Evolutionary conservation across 2,888 invertebrate genomes (phyloP).

Genomic region (Drosophila rellima): DNA sequence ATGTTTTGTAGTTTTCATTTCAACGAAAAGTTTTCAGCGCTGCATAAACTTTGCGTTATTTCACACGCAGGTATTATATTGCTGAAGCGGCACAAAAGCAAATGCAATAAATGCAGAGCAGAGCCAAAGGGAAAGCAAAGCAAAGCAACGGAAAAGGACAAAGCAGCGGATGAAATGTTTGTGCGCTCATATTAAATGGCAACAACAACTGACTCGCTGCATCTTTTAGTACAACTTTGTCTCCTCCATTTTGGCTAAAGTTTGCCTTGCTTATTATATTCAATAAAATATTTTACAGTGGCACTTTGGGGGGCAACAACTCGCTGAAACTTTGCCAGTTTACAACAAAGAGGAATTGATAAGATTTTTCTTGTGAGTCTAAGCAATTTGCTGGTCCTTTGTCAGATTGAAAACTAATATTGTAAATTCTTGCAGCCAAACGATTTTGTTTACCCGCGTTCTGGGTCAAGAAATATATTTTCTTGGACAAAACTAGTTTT

Average conservation of each 20-base stretch:
- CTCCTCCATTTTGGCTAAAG: conserved; percentile 63
- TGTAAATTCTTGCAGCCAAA: conserved; percentile 69
- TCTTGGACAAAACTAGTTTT: conserved; percentile 12
- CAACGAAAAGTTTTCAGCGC: conserved; percentile 71
- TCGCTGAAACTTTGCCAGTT: conserved; percentile 62
- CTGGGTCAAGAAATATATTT: conserved; percentile 39
- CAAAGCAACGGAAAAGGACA: conserved; percentile 12
- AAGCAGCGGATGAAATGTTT: conserved; percentile 55
- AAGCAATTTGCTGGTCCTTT: conserved; percentile 53
- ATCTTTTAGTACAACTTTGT: conserved; percentile 63
- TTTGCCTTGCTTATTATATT: conserved; percentile 76
- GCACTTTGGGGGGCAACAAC: conserved; percentile 60
- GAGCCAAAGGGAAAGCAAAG: conserved; percentile 15
- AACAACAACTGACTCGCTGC: conserved; percentile 35
- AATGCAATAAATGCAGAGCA: conserved; percentile 64
- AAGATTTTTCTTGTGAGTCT: conserved; percentile 63
- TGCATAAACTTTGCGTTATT: conserved; percentile 80
- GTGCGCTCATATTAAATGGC: conserved; percentile 72
- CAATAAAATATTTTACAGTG: conserved; percentile 79
- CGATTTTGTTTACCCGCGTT: conserved; percentile 68
- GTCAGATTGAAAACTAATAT: conserved; percentile 75
- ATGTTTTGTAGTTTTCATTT: conserved; percentile 79
- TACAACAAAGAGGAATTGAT: conserved; percentile 51
- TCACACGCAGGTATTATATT: conserved; percentile 79
- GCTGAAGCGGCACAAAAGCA: conserved; percentile 68